Conservation (phyloP, 2,797 vertebrate species). For the Mycteria americana region DNA sequence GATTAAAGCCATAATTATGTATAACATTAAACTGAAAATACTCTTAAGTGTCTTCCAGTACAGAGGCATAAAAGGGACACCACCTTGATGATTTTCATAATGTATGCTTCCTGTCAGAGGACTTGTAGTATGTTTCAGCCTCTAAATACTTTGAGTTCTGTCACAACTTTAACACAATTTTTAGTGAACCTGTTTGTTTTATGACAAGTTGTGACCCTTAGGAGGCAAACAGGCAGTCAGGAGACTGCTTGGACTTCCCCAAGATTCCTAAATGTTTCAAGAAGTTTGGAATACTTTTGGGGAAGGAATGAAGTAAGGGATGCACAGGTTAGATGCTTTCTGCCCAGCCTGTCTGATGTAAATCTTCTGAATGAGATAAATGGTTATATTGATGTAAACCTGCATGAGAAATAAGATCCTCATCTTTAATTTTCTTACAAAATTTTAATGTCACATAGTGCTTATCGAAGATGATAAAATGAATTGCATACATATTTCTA, state of each 20-base stretch:
- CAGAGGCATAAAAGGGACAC: not conserved
- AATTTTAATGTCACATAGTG: not conserved
- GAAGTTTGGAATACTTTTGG: not conserved
- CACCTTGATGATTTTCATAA: not conserved
- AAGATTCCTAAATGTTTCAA: not conserved
- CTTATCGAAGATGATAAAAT: not conserved
- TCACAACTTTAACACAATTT: not conserved
- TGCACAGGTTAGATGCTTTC: not conserved
- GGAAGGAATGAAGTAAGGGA: not conserved
- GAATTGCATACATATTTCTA: not conserved
- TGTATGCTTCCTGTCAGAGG: not conserved
- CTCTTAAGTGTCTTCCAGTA: not conserved
- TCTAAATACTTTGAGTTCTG: not conserved
- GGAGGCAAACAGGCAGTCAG: not conserved
- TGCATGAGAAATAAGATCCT: not conserved
- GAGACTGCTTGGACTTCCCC: not conserved
- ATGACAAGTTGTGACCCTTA: not conserved
- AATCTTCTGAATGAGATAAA: not conserved
- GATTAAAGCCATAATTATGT: not conserved
- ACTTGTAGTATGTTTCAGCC: not conserved
- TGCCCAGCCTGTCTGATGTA: not conserved
- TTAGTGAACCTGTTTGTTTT: not conserved
- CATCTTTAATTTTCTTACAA: not conserved
- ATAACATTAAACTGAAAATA: not conserved
- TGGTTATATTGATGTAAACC: not conserved